Base-by-base conservation (phyloP, 2,113 vertebrate species). In the Microcebus griseorufus region DNA sequence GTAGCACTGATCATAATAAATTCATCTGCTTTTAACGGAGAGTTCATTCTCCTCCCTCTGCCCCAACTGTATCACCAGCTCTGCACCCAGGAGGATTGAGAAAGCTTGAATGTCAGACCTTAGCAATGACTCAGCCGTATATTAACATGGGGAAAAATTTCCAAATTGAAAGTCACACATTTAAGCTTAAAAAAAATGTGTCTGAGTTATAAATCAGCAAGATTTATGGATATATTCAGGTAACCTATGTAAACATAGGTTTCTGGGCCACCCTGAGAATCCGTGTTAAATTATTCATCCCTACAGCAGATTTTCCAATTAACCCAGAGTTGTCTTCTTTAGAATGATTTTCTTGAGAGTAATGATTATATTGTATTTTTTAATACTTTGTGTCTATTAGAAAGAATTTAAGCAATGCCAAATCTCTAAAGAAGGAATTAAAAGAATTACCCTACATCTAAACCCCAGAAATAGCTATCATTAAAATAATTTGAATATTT, bases 401-500 rank as follows among this genome's bases (percentile, higher is more conserved):
- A 58, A 22, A 97, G 29, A 76, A 92, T 20, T 95, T 65, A 93
- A 69, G 34, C 79, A n/a, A 27, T 79, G 27, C 1, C 20, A 84
- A 90, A 62, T 90, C 42, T 76, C 48, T n/a, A 62, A 85, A 83
- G 84, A 94, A 73, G 53, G 39, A 96, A 87, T 23, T 60, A 48
- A 89, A 94, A 78, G 22, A 85, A 13, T 64, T 45, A 69, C 27
- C 67, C 51, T 6, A n/a, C 75, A 79, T 34, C 62, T 73, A 79
- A 39, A 11, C 6, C 25, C 72, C 25, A 32, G 53, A 84, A 70
- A 75, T 60, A 85, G 7, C 29, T 65, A 83, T n/a, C 16, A 76
- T 76, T 73, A 93, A 95, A 84, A 73, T 45, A 92, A 58, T 60
- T 23, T n/a, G n/a, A 75, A 67, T 48, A 94, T 87, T 88, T 96